Conservation (phyloP, 2,888 invertebrate species). For the Lycophotia porphyrea region DNA sequence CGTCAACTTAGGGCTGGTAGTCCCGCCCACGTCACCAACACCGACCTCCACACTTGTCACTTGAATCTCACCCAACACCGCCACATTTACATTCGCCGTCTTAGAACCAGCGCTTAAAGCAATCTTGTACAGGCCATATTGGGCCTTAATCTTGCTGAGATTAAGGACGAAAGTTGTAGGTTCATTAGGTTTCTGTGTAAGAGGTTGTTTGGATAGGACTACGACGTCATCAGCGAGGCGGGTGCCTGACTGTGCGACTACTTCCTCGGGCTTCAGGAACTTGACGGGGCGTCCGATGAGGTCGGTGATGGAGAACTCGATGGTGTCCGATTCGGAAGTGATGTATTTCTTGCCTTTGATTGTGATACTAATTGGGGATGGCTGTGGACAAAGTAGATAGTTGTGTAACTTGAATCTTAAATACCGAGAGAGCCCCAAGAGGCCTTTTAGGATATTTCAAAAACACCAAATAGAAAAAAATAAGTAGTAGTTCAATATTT, state of each 20-base stretch:
- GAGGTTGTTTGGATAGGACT: slow-evolving; percentile 92
- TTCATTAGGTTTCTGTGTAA: slow-evolving; percentile 87
- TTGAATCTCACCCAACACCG: slow-evolving; percentile 94
- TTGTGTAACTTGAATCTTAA: not conserved
- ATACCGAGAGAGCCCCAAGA: not conserved
- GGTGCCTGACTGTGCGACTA: slow-evolving; percentile 94
- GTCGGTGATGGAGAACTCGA: slow-evolving; percentile 93
- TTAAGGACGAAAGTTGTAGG: slow-evolving; percentile 94
- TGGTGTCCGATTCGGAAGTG: slow-evolving; percentile 93
- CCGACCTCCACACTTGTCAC: slow-evolving; percentile 96
- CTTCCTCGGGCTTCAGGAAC: slow-evolving; percentile 91
- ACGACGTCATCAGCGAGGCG: slow-evolving; percentile 93
- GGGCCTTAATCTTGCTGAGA: slow-evolving; percentile 93
- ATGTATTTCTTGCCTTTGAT: slow-evolving; percentile 95
- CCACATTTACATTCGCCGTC: slow-evolving; percentile 91
- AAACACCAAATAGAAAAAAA: not conserved
- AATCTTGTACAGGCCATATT: slow-evolving; percentile 96
- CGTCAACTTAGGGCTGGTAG: slow-evolving; percentile 94
- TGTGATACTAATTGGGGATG: slow-evolving; percentile 96
- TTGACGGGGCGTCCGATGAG: slow-evolving; percentile 93
- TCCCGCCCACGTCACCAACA: slow-evolving; percentile 97
- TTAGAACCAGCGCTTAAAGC: slow-evolving; percentile 93
- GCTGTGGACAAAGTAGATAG: slow-evolving; percentile 77
- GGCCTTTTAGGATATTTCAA: not conserved
- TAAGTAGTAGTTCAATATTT: not conserved